phyloP scores from a whole-genome alignment of 2,797 vertebrate genomes.

The Anomalospiza imberbis region DNA sequence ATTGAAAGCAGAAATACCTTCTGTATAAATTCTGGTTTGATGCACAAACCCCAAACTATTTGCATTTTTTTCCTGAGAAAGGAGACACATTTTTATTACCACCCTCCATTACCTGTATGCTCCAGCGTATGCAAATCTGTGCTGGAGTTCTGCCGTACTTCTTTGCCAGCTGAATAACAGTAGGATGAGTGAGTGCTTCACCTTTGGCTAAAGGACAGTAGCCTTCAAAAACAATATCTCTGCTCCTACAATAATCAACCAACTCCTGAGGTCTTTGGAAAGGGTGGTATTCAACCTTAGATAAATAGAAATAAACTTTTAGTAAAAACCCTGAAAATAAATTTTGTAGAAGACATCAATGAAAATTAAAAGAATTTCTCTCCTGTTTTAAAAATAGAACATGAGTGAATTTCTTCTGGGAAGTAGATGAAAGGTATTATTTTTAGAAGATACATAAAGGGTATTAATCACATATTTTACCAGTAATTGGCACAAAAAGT shows the following conservation, averaged over 20 bases:
- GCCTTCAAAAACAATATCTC: conserved; percentile 79
- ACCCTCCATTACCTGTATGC: conserved; percentile 70
- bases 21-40: not conserved
- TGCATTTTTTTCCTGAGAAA: not conserved
- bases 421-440: not conserved
- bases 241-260: conserved; percentile 73
- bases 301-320: not conserved
- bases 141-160: conserved; percentile 75
- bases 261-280: conserved; percentile 79
- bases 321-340: not conserved
- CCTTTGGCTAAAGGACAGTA: conserved; percentile 81
- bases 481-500: not conserved
- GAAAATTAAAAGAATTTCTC: not conserved
- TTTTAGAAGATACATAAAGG: not conserved
- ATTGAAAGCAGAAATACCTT: not conserved
- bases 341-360: not conserved
- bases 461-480: not conserved
- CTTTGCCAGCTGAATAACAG: conserved; percentile 70
- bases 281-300: conserved; percentile 81
- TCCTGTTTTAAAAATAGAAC: not conserved
- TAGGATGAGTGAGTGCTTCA: conserved; percentile 71
- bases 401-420: not conserved
- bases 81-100: not conserved
- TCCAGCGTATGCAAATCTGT: conserved; percentile 81
- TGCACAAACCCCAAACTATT: not conserved